Evolutionary conservation across 2,113 vertebrate genomes (phyloP).

Genomic region (human (Homo sapiens)): DNA sequence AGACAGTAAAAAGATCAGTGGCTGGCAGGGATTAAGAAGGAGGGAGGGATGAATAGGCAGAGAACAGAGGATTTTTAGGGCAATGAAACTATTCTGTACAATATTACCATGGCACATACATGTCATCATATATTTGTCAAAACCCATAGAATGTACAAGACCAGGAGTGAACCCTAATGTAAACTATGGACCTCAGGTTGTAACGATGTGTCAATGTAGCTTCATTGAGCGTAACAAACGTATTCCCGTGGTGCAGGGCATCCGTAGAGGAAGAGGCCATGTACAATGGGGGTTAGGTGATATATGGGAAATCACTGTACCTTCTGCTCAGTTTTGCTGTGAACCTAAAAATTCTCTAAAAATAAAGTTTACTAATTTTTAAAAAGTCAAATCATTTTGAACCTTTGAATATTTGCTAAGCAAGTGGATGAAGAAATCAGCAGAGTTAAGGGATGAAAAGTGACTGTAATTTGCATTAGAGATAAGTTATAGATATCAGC

Average conservation of each 20-base stretch:
- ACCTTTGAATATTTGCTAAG: not conserved
- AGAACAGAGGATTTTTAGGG: not conserved
- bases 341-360: not conserved
- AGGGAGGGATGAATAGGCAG: not conserved
- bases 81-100: not conserved
- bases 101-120: not conserved
- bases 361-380: not conserved
- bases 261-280: rapidly evolving
- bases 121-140: not conserved
- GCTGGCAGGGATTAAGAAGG: not conserved
- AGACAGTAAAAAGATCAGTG: not conserved
- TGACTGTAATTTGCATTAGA: not conserved
- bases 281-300: rapidly evolving
- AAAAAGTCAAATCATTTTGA: not conserved
- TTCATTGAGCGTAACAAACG: not conserved
- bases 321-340: not conserved
- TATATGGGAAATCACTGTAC: not conserved
- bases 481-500: not conserved
- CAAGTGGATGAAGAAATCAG: not conserved
- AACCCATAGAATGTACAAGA: not conserved
- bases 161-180: not conserved
- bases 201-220: not conserved
- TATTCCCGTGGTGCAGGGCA: not conserved
- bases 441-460: not conserved
- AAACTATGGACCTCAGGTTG: not conserved